Evolutionary conservation across 2,888 invertebrate species (phyloP), one percentile per base, ranked within the genome.

Genomic region (Xestia rhomboidea): DNA sequence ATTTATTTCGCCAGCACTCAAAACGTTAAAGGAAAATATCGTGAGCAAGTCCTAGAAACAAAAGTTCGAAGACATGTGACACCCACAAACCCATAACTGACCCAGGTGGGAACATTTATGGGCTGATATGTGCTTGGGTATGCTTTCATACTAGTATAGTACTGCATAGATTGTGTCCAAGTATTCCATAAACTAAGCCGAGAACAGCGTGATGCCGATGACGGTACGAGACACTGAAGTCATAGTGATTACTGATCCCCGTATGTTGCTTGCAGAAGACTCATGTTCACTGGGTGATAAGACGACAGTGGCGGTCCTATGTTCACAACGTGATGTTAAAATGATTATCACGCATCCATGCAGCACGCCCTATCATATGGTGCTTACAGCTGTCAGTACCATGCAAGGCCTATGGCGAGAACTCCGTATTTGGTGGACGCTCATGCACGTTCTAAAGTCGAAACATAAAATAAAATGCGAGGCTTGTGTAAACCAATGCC

Each of bases 291-390:
- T 30, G 8, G 46, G 30, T 49, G 77, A 78, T 64, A 63, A 75
- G 54, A 54, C 46, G n/a, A 30, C 5, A 64, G 21, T 41, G 18
- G n/a, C n/a, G 7, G 30, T 21, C 30, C 34, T 60, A 18, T 51
- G 72, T 2, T 60, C 13, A 27, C 6, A 3, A 18, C 41, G 54
- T 78, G 82, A 64, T 46, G 18, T 0, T 10, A 0, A 18, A 38
- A 10, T 75, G 76, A 81, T 15, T 74, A 24, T 49, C 64, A 81
- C 60, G 41, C n/a, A 24, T n/a, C 3, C 38, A n/a, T n/a, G n/a
- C n/a, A n/a, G n/a, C n/a, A 41, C 24, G 38, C 2, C 44, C 13
- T 41, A 1, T 38, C n/a, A 24, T 18, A 15, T 62, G 41, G 18
- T 57, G 57, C 27, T 27, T 18, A 27, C 11, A 24, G 21, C 34